Evolutionary conservation across 2,797 vertebrate species (phyloP).

Genomic region (Notoglanidium macrostoma): DNA sequence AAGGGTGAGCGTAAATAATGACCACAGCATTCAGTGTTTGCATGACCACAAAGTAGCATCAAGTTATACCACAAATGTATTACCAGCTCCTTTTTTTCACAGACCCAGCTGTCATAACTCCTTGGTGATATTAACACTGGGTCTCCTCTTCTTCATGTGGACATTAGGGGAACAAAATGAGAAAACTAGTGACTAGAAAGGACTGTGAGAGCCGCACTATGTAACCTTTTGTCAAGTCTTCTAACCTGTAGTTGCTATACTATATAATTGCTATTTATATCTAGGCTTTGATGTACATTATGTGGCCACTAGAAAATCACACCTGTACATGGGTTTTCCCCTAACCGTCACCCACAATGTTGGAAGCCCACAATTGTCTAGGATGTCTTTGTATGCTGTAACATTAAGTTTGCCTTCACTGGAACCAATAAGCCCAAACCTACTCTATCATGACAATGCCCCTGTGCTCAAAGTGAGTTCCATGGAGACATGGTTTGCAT

Average conservation of each 20-base stretch:
- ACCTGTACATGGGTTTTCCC: not conserved
- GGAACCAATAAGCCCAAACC: not conserved
- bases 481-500: no score
- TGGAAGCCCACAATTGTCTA: not conserved
- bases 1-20: not conserved
- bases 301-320: not conserved
- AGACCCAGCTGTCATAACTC: no score
- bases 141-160: not conserved
- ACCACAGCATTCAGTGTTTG: not conserved
- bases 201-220: not conserved
- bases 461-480: not conserved
- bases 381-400: not conserved
- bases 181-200: not conserved
- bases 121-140: not conserved
- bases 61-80: not conserved
- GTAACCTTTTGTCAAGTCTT: not conserved
- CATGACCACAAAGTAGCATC: not conserved
- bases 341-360: not conserved
- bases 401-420: not conserved
- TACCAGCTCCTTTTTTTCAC: not conserved
- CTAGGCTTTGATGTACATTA: not conserved
- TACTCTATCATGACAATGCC: not conserved
- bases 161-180: not conserved
- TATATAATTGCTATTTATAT: not conserved
- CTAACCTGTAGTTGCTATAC: not conserved